Conservation (phyloP, 2,888 invertebrate genomes). For the Lampropteryx suffumata region DNA sequence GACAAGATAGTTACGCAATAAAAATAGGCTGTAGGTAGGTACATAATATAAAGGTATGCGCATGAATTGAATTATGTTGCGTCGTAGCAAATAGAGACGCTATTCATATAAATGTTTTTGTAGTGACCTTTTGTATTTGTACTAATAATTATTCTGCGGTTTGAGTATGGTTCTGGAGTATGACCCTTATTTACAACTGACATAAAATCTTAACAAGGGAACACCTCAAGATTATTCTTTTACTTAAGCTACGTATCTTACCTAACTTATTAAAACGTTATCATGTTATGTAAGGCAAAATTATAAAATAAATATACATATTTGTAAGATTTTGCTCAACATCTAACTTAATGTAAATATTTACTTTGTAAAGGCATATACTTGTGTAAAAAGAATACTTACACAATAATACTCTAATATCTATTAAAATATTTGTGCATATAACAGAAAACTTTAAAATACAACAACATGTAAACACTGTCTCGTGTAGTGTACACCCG, state of each 20-base stretch:
- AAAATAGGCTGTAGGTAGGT: no score
- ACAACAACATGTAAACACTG: conserved; percentile 2
- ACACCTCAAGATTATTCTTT: conserved; percentile 21
- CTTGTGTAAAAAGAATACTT: conserved; percentile 4
- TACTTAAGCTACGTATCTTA: background rate
- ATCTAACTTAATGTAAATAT: conserved; percentile 5
- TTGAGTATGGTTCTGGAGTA: no score
- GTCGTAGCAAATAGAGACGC: no score
- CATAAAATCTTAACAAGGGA: conserved; percentile 16
- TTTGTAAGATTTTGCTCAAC: background rate
- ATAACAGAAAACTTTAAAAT: conserved; percentile 16
- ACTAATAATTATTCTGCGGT: no score
- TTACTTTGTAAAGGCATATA: background rate
- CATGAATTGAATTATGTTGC: no score
- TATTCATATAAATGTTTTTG: no score
- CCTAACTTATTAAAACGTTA: conserved; percentile 8
- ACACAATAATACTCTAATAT: background rate
- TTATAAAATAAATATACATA: background rate
- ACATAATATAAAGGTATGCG: no score
- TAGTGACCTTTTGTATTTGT: no score
- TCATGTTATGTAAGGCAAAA: conserved; percentile 1
- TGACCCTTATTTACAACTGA: no score
- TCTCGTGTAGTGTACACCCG: no score
- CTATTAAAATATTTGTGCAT: conserved; percentile 30
- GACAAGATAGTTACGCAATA: no score